phyloP scores from a whole-genome alignment of 1,140 invertebrate genomes.

The Euwallacea fornicatus region DNA sequence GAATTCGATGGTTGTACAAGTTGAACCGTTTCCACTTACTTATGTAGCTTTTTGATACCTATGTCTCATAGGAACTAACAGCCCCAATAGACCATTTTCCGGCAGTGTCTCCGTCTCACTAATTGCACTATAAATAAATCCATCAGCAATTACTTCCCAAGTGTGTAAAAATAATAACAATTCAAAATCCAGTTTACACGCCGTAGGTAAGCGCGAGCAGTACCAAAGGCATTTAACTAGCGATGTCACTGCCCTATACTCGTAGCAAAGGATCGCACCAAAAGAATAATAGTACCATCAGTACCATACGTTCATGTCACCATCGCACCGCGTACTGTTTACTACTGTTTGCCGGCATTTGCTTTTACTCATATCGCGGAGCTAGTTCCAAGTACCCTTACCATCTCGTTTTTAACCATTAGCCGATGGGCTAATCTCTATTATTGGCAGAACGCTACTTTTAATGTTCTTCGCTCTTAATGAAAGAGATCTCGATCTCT shows the following conservation, averaged over 20 bases:
- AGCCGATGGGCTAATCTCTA: conserved; percentile 24
- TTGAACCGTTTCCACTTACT: no score
- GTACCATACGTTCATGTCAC: conserved; percentile 37
- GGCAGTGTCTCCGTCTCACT: no score
- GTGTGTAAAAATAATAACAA: conserved; percentile 26
- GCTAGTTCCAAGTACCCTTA: conserved; percentile 31
- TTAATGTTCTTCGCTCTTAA: conserved; percentile 21
- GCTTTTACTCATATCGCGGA: conserved; percentile 35
- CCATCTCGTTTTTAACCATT: conserved; percentile 35
- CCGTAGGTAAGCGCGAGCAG: conserved; percentile 18
- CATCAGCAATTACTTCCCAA: conserved; percentile 14
- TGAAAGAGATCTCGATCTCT: conserved; percentile 5
- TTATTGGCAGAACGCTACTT: conserved; percentile 28
- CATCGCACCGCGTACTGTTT: conserved; percentile 38
- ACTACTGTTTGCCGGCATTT: conserved; percentile 36
- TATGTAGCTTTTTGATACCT: no score
- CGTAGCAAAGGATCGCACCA: conserved; percentile 34
- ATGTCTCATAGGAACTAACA: no score
- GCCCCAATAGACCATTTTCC: no score
- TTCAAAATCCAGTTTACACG: conserved; percentile 37
- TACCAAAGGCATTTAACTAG: conserved; percentile 33
- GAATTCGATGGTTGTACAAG: no score
- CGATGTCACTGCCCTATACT: conserved; percentile 38
- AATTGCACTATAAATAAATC: conserved; percentile 7
- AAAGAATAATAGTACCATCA: conserved; percentile 37